These are phyloP conservation scores for Calliphora vomitoria DNA, from an alignment of 2,888 invertebrate genomes.

Conservation along the genomic window DNA sequence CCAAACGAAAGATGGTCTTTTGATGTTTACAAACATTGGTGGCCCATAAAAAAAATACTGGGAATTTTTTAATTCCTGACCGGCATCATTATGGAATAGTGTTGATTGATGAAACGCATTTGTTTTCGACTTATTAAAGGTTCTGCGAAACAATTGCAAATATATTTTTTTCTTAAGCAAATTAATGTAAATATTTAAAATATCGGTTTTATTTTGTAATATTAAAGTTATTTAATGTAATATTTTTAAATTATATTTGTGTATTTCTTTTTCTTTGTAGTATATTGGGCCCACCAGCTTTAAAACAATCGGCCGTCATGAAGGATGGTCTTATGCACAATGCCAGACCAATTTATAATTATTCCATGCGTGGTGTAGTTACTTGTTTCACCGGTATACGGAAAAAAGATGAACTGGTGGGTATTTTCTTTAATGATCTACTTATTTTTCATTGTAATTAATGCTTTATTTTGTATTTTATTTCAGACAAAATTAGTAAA, in stretches of 20 bases:
- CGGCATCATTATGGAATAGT: slow-evolving; percentile 12
- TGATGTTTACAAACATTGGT: slow-evolving; percentile 42
- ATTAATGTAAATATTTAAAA: slow-evolving; percentile 2
- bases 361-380: slow-evolving; percentile 94
- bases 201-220: background rate
- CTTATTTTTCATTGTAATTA: background rate
- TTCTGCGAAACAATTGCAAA: slow-evolving; percentile 36
- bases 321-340: slow-evolving; percentile 89
- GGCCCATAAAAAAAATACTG: slow-evolving; percentile 6
- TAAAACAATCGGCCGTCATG: slow-evolving; percentile 90
- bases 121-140: slow-evolving; percentile 28
- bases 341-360: slow-evolving; percentile 93
- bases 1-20: slow-evolving; percentile 1
- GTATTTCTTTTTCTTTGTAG: slow-evolving; percentile 80
- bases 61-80: slow-evolving; percentile 27
- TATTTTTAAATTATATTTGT: background rate
- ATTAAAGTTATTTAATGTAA: background rate
- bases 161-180: background rate
- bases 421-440: slow-evolving; percentile 63
- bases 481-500: slow-evolving; percentile 93
- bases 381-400: slow-evolving; percentile 97
- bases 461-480: slow-evolving; percentile 61
- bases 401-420: slow-evolving; percentile 94
- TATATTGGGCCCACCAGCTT: slow-evolving; percentile 92
- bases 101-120: slow-evolving; percentile 51